Evolutionary conservation across 2,797 vertebrate genomes (phyloP).

Genomic region (Myiothlypis chrysogaster): DNA sequence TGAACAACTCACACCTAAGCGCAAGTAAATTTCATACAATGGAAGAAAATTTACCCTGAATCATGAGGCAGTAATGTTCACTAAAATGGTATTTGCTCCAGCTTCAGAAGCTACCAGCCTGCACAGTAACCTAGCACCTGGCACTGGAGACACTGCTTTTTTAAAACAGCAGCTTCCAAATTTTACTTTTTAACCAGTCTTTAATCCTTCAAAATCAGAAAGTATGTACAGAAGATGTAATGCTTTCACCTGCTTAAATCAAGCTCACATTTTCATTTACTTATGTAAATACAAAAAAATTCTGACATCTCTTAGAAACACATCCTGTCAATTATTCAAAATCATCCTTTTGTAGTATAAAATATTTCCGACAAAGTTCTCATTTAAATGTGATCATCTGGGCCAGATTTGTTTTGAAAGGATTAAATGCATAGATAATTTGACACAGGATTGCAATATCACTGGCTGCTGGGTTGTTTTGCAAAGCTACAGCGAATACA

Average conservation of each 20-base stretch:
- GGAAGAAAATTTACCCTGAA: not conserved
- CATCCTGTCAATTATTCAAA: not conserved
- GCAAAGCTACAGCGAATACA: not conserved
- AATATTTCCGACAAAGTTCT: not conserved
- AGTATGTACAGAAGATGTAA: not conserved
- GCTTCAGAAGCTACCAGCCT: not conserved
- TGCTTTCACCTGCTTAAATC: not conserved
- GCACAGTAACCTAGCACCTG: not conserved
- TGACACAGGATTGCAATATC: rapidly evolving
- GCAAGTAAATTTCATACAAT: not conserved
- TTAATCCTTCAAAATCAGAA: not conserved
- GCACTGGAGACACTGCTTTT: not conserved
- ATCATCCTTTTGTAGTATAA: not conserved
- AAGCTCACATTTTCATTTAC: not conserved
- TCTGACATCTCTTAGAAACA: not conserved
- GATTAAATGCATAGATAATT: not conserved
- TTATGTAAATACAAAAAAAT: not conserved
- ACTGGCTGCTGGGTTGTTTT: not conserved
- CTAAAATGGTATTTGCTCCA: not conserved
- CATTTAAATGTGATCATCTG: not conserved
- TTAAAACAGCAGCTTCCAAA: not conserved
- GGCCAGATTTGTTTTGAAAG: not conserved
- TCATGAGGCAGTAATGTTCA: not conserved
- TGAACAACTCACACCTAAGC: not conserved
- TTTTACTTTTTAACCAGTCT: not conserved